Base-by-base conservation (phyloP, 2,888 invertebrate genomes). In the Maniola hyperantus region DNA sequence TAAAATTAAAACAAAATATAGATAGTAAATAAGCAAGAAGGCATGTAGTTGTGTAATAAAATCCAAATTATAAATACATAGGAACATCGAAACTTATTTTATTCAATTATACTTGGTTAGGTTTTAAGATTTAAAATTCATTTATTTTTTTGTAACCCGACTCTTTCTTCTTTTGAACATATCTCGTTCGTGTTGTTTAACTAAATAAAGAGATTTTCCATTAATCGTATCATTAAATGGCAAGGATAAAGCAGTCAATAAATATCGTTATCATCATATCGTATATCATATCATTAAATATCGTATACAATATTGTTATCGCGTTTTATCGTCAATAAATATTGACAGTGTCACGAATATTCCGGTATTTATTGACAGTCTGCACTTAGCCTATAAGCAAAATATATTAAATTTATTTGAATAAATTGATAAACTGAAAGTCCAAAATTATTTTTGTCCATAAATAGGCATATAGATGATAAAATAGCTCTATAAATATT, bases 401-500 rank as follows among this genome's bases (percentile, higher is more conserved):
- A 8, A n/a, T n/a, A n/a, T n/a, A n/a, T n/a, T 42, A 8, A 11
- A 13, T 42, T 4, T 42, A 42, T 42, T 11, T 15, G 1, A 44
- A 44, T 2, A n/a, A 18, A 50, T 15, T 48, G 26, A 58, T 36
- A 50, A 60, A 50, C 5, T 11, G 15, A 36, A 33, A 42, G 53
- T 62, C 44, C 42, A 54, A 15, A 60, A 46, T 59, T 42, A 44
- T 55, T 46, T 63, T 63, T 54, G 54, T 63, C 63, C 54, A 46
- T 63, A 34, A 20, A 39, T 53, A 44, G 39, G 13, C 13, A 11
- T 11, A 18, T 54, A 34, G 7, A 51, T 33, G 34, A 34, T 61
- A 39, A 59, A 46, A n/a, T 46, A 59, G 54, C 6, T 44, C 26
- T 63, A 54, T 71, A 70, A 73, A 71, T 26, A 26, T 70, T 67